Conservation (phyloP, 2,113 vertebrate species). For the Caloenas nicobarica region DNA sequence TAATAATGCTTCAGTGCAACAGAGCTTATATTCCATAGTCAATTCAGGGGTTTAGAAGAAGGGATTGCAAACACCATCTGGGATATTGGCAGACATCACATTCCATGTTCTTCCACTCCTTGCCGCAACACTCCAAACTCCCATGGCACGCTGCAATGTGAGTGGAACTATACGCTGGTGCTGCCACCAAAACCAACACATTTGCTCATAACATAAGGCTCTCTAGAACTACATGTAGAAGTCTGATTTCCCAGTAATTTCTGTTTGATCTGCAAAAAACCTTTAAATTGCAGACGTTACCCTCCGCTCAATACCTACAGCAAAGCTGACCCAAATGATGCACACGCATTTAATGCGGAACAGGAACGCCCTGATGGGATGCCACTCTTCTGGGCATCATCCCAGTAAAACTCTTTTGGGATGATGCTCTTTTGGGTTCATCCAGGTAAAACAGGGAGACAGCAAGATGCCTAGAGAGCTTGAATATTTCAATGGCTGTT, state of each 20-base stretch:
- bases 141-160: rapidly evolving
- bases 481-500: not conserved
- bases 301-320: not conserved
- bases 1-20: not conserved
- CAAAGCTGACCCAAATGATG: not conserved
- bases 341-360: not conserved
- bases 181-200: not conserved
- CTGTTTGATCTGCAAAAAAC: not conserved
- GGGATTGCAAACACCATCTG: not conserved
- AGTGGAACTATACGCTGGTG: not conserved
- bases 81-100: not conserved
- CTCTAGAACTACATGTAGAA: not conserved
- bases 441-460: not conserved
- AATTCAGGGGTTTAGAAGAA: not conserved
- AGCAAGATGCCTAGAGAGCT: not conserved
- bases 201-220: not conserved
- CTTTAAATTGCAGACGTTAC: not conserved
- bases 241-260: not conserved
- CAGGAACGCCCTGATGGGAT: not conserved
- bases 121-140: not conserved
- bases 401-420: not conserved
- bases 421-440: not conserved
- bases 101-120: not conserved
- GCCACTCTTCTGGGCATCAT: not conserved
- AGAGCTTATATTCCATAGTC: not conserved